A percentile compares a stretch with the other conserved stretches of the same genome.
Conservation (phyloP, 2,113 vertebrate species). For the Mola mola region DNA sequence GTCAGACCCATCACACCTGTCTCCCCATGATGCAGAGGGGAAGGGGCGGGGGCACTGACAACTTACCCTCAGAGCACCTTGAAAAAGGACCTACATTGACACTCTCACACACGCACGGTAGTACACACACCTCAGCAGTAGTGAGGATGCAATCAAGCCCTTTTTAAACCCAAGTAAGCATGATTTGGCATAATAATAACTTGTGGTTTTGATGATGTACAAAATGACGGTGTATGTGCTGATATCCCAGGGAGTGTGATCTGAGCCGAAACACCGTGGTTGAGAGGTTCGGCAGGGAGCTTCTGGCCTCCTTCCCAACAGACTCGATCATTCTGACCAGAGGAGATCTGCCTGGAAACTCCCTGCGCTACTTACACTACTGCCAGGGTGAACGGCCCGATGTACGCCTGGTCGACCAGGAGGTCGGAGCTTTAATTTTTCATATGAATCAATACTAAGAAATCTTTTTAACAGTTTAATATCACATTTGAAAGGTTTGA, state of each 20-base stretch:
- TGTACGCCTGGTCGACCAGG: slow-evolving; percentile 92
- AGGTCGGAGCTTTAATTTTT: slow-evolving; percentile 81
- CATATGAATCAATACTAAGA: too few species aligned
- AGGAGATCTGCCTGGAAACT: slow-evolving; percentile 95
- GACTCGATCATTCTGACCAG: slow-evolving; percentile 90
- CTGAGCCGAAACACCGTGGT: slow-evolving; percentile 89
- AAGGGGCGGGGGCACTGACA: slow-evolving; percentile 71
- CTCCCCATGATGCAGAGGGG: slow-evolving; percentile 60
- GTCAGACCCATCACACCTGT: slow-evolving; percentile 80
- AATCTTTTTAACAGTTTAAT: too few species aligned
- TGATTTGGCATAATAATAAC: too few species aligned
- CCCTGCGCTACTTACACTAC: slow-evolving; percentile 93
- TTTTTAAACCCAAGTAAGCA: slow-evolving; percentile 47
- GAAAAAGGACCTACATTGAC: slow-evolving; percentile 47
- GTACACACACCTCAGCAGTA: slow-evolving; percentile 29
- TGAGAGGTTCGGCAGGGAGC: slow-evolving; percentile 89
- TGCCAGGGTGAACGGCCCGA: slow-evolving; percentile 90
- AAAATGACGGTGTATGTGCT: slow-evolving; percentile 24
- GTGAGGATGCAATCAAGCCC: slow-evolving; percentile 15
- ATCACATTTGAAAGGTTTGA: too few species aligned
- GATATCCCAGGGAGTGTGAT: slow-evolving; percentile 85
- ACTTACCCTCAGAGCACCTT: slow-evolving; percentile 75
- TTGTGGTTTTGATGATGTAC: too few species aligned
- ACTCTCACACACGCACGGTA: slow-evolving; percentile 17
- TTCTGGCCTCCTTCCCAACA: slow-evolving; percentile 87